Base-by-base conservation (phyloP, 2,888 invertebrate genomes). In the Ceriagrion tenellum region DNA sequence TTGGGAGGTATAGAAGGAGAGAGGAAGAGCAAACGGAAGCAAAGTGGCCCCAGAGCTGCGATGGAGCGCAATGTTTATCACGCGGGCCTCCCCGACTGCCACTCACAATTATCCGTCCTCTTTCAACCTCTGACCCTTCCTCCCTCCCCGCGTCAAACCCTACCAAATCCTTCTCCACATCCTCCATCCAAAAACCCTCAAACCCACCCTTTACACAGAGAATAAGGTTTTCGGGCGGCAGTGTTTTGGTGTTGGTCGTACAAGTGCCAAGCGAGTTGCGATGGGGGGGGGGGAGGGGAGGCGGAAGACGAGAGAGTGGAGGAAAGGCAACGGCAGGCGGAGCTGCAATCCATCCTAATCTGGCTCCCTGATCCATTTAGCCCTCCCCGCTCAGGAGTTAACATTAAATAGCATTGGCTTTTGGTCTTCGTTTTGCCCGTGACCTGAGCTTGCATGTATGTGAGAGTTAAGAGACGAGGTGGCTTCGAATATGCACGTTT, bases 331-430 rank as follows among this genome's bases (percentile, higher is more conserved):
- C 18, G 47, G 88, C 10, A 55, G 16, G 89, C 16, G 91, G 56
- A 30, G 91, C 63, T 40, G 56, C 91, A 63, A 91, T 91, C 91
- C 91, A 63, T 91, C 63, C 91, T 91, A 91, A 91, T 91, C 91
- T 63, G 63, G 55, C 47, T 55, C 89, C 95, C 95, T 95, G 59
- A 95, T 96, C 95, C 96, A 96, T 96, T 96, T 96, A 95, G 95
- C 95, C 95, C 95, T 55, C 95, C 88, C 47, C 95, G 96, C 96
- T 96, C 96, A 96, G 96, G 96, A 96, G 96, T 96, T 91, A 91
- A 59, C 91, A 63, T 91, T 91, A 91, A 26, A 69, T 91, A 91
- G 91, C 23, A 89, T 55, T 26, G 89, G 47, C 89, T 89, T 10
- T 55, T 55, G 55, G 18, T n/a, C 89, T 89, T n/a, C 10, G 59